Evolutionary conservation across 2,797 vertebrate genomes (phyloP), one percentile per base, ranked within the genome.

Genomic region (Gobio occitaniae): DNA sequence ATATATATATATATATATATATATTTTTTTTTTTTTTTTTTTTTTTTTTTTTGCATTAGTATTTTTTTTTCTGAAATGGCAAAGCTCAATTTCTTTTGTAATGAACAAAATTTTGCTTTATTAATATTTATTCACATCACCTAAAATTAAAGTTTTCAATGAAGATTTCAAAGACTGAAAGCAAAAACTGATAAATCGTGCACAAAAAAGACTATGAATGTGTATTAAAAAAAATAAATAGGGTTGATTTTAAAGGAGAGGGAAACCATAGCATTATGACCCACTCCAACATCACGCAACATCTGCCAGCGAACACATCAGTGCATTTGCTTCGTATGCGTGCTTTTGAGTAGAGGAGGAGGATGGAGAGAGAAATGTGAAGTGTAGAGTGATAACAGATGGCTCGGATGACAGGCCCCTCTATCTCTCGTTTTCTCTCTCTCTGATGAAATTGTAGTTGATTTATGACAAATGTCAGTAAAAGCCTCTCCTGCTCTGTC

Each of bases 391-490:
- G 90, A 94, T 93, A 93, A 92, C 92, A 94, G 93, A 94, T 94
- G 91, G 89, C 93, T 92, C 91, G 90, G 86, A 91, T 93, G 91
- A 94, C 92, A 93, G 92, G 90, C 88, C 87, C 93, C 87, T 92
- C 77, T 89, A 82, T 87, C 82, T 87, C 78, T 85, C 63, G 32
- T 77, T 84, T 74, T 82, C 63, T 69, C 50, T 79, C 83, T 82
- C 78, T 90, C 90, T 96, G 94, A 96, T 96, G 94, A 97, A 96
- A 97, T 96, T 95, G 94, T 94, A 95, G 94, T 94, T 97, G 97
- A 98, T 97, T 97, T 97, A 98, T 97, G 95, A 96, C 95, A 96
- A 96, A 96, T 95, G 96, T 96, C 95, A 93, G 93, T 92, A 92
- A 93, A 94, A 94, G 93, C 91, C 91, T 86, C 92, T 91, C 92